Evolutionary conservation across 2,113 vertebrate species (phyloP), one percentile per base, ranked within the genome.

Genomic region (Petroica traversi): DNA sequence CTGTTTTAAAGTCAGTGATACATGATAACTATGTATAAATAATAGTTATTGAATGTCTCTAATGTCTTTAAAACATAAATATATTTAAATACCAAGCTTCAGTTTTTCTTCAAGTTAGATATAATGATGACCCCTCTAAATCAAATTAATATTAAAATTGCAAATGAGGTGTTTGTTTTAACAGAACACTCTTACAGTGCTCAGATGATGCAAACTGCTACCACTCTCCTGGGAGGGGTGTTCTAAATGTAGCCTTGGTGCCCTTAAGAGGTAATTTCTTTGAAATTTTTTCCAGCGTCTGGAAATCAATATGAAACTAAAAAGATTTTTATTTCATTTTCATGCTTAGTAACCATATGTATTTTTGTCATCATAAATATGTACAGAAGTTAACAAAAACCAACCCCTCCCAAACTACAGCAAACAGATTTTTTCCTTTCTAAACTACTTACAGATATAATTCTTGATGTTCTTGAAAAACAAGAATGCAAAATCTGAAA

Each of bases 351-450:
- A 59, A 40, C 80, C 18, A 19, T 23, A 36, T 23, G 2, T 57
- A 31, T 38, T 73, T 84, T 79, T 75, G 12, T 33, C 22, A 59
- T 68, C 57, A 26, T 54, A 71, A 77, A 40, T n/a, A 1, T 1
- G 0, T 75, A 40, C 5, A 83, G 26, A 89, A 72, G 25, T 58
- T 79, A 71, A 68, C 6, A 78, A 52, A 85, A 49, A 14, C 6
- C 18, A 24, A n/a, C 0, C 4, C 5, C 5, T 2, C 16, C 2
- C 25, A 52, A 8, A 38, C 13, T n/a, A 17, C 1, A 91, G 40
- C 14, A 82, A 58, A 62, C 6, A 49, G 16, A 51, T 68, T 64
- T 90, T 64, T 55, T 38, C 11, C 20, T 22, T 36, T 78, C 15
- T 51, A 29, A 84, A 54, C 6, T 38, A 33, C 36, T 34, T n/a